Evolutionary conservation across 2,113 vertebrate species (phyloP).

Genomic region (Thamnophis sirtalis): DNA sequence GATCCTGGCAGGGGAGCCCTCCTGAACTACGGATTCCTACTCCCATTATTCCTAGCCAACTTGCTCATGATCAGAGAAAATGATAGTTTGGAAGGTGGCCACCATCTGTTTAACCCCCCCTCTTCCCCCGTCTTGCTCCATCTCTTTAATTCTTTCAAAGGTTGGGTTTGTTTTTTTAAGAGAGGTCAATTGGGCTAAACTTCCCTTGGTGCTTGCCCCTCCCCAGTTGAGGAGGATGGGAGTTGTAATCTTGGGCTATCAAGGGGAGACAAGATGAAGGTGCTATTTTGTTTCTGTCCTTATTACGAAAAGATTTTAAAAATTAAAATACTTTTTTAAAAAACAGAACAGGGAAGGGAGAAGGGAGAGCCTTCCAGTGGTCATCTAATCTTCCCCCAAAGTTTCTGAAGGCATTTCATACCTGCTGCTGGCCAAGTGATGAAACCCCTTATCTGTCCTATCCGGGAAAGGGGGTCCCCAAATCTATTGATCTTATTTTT

Average conservation of each 20-base stretch:
- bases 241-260: neutral
- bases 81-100: neutral
- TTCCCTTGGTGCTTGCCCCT: neutral
- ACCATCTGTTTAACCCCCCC: neutral
- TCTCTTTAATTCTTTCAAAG: neutral
- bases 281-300: neutral
- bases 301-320: neutral
- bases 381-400: neutral
- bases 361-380: rapidly evolving
- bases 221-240: neutral
- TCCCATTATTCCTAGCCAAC: neutral
- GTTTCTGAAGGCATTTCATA: neutral
- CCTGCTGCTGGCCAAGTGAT: neutral
- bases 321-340: neutral
- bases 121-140: rapidly evolving
- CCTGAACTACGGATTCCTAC: neutral
- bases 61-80: neutral
- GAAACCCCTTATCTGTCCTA: neutral
- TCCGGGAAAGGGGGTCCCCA: neutral
- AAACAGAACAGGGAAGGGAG: neutral
- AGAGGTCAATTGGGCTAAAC: neutral
- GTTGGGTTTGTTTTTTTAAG: neutral
- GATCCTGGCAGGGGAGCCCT: neutral
- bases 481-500: neutral
- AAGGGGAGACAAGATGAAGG: too few species aligned